Conservation (phyloP, 2,888 invertebrate genomes). For the Lasioglossum lativentre region DNA sequence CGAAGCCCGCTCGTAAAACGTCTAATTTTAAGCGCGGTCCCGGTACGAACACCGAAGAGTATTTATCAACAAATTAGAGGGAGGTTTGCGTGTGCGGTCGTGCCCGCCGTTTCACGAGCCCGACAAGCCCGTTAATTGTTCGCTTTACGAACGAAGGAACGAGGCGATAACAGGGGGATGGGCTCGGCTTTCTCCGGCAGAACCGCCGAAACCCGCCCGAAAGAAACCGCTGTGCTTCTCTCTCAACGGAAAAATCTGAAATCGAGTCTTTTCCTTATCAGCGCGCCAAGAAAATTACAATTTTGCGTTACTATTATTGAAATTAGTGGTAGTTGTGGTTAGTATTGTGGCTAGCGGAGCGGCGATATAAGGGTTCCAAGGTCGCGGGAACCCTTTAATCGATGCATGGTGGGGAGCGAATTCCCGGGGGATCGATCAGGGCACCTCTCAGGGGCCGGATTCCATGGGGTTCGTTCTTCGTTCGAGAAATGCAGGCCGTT, state of each 20-base stretch:
- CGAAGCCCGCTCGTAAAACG: conserved; percentile 74
- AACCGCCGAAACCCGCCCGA: not conserved
- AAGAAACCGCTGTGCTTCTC: not conserved
- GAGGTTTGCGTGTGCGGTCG: conserved; percentile 38
- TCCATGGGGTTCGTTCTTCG: not conserved
- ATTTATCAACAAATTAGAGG: conserved; percentile 78
- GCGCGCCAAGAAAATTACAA: not conserved
- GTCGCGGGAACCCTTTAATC: not conserved
- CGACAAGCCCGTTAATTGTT: conserved; percentile 42
- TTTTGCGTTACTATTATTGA: not conserved
- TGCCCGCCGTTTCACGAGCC: conserved; percentile 32
- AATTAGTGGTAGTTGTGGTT: not conserved
- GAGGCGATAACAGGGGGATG: conserved; percentile 23
- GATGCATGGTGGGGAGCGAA: not conserved
- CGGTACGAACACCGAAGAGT: conserved; percentile 62
- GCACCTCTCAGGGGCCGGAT: not conserved
- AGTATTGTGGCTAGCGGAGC: not conserved
- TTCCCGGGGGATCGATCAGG: conserved; percentile 14
- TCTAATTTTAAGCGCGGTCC: conserved; percentile 76
- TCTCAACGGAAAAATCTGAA: not conserved
- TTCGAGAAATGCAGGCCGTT: conserved; percentile 2
- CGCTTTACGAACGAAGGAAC: conserved; percentile 34
- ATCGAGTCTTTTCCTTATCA: fast-evolving
- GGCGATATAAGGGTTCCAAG: not conserved
- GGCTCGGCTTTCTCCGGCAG: not conserved